Conservation (phyloP, 2,113 vertebrate species). For the Crotalus horridus region DNA sequence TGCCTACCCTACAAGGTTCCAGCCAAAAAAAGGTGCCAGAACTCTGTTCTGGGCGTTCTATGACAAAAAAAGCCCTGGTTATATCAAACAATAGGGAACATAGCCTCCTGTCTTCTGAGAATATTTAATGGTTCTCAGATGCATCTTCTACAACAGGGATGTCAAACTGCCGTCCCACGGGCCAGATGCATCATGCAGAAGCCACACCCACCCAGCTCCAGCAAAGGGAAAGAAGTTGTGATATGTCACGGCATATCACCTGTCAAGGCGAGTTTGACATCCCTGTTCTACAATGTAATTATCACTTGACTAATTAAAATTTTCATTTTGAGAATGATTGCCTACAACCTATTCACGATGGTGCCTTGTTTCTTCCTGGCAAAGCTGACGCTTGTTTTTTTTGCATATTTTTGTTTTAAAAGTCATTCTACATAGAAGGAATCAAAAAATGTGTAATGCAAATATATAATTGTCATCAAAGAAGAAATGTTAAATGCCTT, state of each 20-base stretch:
- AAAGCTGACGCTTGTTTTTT: background rate
- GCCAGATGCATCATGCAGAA: too few species aligned
- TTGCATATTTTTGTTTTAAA: background rate
- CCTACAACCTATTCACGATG: conserved; percentile 33
- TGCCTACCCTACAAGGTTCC: too few species aligned
- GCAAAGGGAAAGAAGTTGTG: too few species aligned
- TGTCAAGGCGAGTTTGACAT: too few species aligned
- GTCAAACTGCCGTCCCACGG: too few species aligned
- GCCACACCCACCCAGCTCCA: too few species aligned
- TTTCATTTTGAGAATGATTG: conserved; percentile 35
- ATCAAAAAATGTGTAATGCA: background rate
- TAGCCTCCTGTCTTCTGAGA: conserved; percentile 32
- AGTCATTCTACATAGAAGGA: background rate
- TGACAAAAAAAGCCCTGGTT: background rate
- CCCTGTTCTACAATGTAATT: conserved; percentile 11
- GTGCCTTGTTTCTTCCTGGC: background rate
- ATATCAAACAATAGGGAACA: conserved; percentile 12
- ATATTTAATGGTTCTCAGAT: conserved; percentile 17
- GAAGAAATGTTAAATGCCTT: background rate
- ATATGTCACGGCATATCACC: too few species aligned
- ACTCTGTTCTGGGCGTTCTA: too few species aligned
- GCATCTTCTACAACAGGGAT: background rate
- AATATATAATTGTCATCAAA: background rate
- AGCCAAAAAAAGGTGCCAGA: too few species aligned
- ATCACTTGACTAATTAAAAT: conserved; percentile 32